phyloP scores from a whole-genome alignment of 2,797 vertebrate genomes.

The Monodelphis domestica region DNA sequence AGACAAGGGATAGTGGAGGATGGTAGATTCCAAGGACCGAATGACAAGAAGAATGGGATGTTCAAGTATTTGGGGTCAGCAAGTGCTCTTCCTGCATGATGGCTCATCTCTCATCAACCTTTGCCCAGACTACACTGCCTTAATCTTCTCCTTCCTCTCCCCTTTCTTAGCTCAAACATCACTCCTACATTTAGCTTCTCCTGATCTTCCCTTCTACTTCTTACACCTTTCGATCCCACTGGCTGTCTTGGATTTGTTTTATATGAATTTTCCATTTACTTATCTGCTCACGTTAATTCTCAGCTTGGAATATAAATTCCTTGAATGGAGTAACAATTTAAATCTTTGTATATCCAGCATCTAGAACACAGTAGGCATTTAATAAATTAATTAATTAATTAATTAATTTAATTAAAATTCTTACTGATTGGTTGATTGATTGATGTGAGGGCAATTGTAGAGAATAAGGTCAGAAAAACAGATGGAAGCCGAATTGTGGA shows the following conservation, averaged over 20 bases:
- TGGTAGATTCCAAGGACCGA: neutral
- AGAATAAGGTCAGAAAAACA: neutral
- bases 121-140: neutral
- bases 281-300: neutral
- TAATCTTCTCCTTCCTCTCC: neutral
- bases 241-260: neutral
- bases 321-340: neutral
- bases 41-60: neutral
- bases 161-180: neutral
- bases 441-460: neutral
- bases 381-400: too few species aligned
- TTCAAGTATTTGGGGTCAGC: neutral
- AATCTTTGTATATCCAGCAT: neutral
- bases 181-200: neutral
- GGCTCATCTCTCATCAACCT: neutral
- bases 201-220: neutral
- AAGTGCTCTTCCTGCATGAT: neutral
- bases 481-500: neutral
- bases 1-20: neutral
- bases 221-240: neutral
- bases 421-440: neutral
- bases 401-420: too few species aligned
- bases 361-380: neutral
- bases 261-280: neutral
- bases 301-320: neutral